Base-by-base conservation (phyloP, 2,888 invertebrate species). In the Arge pagana region DNA sequence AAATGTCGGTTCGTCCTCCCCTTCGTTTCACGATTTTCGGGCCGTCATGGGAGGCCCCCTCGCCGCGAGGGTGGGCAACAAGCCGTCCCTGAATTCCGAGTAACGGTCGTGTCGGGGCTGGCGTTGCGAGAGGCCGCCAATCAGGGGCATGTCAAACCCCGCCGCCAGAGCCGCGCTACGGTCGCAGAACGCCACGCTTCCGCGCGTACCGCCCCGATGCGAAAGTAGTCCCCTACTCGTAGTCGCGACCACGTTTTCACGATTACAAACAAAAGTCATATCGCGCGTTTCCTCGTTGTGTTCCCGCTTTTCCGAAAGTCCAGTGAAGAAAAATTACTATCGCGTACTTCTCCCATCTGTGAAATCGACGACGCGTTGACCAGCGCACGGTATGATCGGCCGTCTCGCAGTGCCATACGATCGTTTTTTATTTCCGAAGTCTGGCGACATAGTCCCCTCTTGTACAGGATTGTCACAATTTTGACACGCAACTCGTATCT, bases 151-250 rank as follows among this genome's bases (percentile, higher is more conserved):
- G 53, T 56, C 50, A 30, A 31, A 15, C 31, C 65, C 64, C 64
- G 58, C 60, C 59, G 60, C 62, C 54, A 57, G 37, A 55, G 54
- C 52, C 13, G 18, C 50, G 56, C 56, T 71, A 75, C 72, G 76
- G 76, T 77, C 77, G 76, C 76, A 74, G 77, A 76, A 68, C 76
- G 67, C 60, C 69, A 68, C 67, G 67, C 70, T 76, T 71, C 78
- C 73, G 77, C 71, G 68, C 65, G 64, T 57, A 63, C 65, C 62
- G 64, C 62, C 66, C 66, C 62, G 45, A 52, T 5, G 30, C 11
- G n/a, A 18, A 42, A 62, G 53, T 33, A 50, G 50, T 50, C 33
- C 40, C 41, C 21, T 26, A 51, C 57, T 13, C 24, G 53, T 18
- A 18, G 8, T 26, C 28, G 15, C 39, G 56, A 54, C 45, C 59